These are phyloP conservation scores for Ammospiza maritima DNA, from an alignment of 2,797 vertebrate genomes.

Conservation along the genomic window DNA sequence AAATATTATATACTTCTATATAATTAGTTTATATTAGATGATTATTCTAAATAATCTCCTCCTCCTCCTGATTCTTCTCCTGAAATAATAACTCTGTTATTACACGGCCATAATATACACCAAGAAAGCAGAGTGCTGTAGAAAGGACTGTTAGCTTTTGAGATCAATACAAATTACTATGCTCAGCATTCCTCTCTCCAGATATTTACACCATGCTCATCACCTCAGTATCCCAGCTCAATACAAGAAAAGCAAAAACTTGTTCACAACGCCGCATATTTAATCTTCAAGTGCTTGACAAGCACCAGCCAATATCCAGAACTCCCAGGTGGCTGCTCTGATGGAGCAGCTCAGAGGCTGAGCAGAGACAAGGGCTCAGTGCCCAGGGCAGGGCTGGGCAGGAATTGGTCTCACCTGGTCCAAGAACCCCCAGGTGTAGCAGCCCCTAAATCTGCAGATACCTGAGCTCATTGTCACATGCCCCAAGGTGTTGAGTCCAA, in stretches of 20 bases:
- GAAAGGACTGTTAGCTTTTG: not conserved
- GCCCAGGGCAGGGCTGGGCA: accelerated
- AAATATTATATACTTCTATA: no score
- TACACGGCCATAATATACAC: not conserved
- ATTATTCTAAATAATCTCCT: not conserved
- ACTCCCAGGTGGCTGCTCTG: not conserved
- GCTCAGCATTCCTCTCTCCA: constrained; percentile 18
- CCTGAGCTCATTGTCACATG: accelerated
- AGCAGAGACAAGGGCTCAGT: accelerated
- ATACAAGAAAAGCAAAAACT: constrained; percentile 9
- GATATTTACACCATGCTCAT: constrained; percentile 18
- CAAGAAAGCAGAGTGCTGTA: not conserved
- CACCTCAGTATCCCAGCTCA: not conserved
- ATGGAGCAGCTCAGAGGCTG: not conserved
- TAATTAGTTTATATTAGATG: no score
- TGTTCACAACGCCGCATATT: not conserved
- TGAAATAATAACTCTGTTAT: not conserved
- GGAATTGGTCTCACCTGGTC: not conserved
- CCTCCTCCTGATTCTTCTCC: not conserved
- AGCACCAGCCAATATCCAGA: constrained; percentile 19
- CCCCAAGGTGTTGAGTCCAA: accelerated
- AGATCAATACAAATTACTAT: constrained; percentile 45
- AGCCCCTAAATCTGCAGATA: not conserved
- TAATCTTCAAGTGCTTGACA: constrained; percentile 42
- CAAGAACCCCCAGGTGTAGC: accelerated